Percentiles rank a stretch among this genome's conserved stretches.
phyloP scores from a whole-genome alignment of 2,113 vertebrate species.

The Toxostoma redivivum region DNA sequence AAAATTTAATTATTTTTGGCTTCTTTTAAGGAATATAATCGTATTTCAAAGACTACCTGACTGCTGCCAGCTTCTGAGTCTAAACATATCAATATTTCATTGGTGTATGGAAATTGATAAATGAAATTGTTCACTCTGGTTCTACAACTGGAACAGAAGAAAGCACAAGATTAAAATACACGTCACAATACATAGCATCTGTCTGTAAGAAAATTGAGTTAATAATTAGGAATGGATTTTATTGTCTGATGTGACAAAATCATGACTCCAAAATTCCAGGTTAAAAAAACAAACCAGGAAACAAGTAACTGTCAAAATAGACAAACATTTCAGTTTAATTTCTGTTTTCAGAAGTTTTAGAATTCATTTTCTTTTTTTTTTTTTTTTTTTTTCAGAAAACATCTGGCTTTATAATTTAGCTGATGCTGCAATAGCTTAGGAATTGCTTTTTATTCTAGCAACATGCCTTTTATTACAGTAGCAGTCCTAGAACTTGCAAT shows the following conservation, averaged over 20 bases:
- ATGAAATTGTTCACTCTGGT: neutral
- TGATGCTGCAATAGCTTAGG: neutral
- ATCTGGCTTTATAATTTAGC: neutral
- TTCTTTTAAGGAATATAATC: neutral
- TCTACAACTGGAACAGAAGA: neutral
- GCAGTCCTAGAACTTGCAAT: neutral
- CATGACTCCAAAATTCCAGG: neutral
- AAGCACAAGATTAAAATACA: neutral
- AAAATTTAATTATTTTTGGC: neutral
- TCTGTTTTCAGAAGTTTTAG: neutral
- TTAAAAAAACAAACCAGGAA: neutral
- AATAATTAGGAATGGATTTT: neutral
- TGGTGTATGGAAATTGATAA: neutral
- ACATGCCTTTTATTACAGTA: neutral
- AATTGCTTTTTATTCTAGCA: neutral
- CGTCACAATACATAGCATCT: neutral
- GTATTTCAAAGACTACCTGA: neutral
- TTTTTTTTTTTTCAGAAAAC: neutral
- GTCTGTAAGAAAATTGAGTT: neutral
- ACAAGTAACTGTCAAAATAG: neutral
- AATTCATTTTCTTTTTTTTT: neutral
- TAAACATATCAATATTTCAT: neutral
- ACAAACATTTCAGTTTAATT: neutral
- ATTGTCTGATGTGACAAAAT: neutral
- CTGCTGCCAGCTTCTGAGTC: neutral